Conservation (phyloP, 2,113 vertebrate species). For the Varanus komodoensis region DNA sequence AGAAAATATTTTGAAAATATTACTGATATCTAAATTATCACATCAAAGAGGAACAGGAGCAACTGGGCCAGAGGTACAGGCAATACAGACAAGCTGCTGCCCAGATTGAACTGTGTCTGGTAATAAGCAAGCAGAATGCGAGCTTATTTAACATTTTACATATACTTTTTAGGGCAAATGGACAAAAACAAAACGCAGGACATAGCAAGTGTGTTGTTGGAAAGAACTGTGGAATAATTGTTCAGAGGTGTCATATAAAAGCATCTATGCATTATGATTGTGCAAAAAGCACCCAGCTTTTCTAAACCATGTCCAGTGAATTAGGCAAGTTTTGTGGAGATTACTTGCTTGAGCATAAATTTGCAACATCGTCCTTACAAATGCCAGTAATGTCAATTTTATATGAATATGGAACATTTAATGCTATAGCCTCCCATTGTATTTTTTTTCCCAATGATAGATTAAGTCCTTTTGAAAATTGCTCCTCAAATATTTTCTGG, state of each 20-base stretch:
- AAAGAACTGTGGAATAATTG: background rate
- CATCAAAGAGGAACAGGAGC: background rate
- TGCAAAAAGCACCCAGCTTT: background rate
- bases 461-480: background rate
- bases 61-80: background rate
- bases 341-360: background rate
- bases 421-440: background rate
- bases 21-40: background rate
- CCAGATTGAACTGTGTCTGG: background rate
- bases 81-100: background rate
- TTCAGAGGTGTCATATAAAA: background rate
- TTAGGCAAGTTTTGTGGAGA: background rate
- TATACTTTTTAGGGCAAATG: background rate
- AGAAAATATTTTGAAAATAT: background rate
- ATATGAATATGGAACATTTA: background rate
- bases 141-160: background rate
- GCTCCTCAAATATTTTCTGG: background rate
- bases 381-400: background rate
- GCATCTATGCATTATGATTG: background rate
- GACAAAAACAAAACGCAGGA: background rate
- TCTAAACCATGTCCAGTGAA: background rate
- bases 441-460: background rate
- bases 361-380: background rate
- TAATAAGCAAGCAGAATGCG: background rate
- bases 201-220: background rate